Base-by-base conservation (phyloP, 2,888 invertebrate species). In the Drosophila quinaria region DNA sequence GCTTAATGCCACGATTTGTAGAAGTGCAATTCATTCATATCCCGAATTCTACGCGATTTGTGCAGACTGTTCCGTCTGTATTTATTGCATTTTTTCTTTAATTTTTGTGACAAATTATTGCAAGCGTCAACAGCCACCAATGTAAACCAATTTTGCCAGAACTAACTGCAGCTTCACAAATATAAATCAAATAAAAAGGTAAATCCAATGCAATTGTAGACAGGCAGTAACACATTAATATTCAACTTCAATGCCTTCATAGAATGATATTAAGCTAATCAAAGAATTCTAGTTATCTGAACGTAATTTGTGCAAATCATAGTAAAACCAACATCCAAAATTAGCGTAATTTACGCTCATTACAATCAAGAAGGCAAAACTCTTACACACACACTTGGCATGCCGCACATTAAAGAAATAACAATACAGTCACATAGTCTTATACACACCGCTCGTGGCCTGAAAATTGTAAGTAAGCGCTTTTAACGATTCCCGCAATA, bases 321-420 rank as follows among this genome's bases (percentile, higher is more conserved):
- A 83, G 44, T 47, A 33, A 68, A 71, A 51, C 54, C 65, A 68
- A 70, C 54, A 52, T 51, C 61, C 54, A 56, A 64, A 86, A 80
- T 88, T 82, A 80, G 65, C 70, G 72, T 80, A 84, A 88, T 75
- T 88, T 70, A 70, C 49, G 49, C 67, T 72, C 78, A 83, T 88
- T 88, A 82, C 71, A 74, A 81, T 75, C 80, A 78, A 66, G 62
- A 51, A 56, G 55, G 49, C 65, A 50, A 65, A 46, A 31, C 15
- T 17, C 39, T 33, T 11, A 46, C 56, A 52, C 52, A 61, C 29
- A 61, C 44, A 44, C 50, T 47, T 46, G 29, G 42, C n/a, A 50
- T 35, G 33, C 35, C 15, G 15, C 29, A 37, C 31, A 60, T 49
- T 35, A 44, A 50, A 22, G 17, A 11, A 33, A 33, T 39, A 31